Conservation (phyloP, 2,797 vertebrate genomes). For the Gymnopithys bicolor region DNA sequence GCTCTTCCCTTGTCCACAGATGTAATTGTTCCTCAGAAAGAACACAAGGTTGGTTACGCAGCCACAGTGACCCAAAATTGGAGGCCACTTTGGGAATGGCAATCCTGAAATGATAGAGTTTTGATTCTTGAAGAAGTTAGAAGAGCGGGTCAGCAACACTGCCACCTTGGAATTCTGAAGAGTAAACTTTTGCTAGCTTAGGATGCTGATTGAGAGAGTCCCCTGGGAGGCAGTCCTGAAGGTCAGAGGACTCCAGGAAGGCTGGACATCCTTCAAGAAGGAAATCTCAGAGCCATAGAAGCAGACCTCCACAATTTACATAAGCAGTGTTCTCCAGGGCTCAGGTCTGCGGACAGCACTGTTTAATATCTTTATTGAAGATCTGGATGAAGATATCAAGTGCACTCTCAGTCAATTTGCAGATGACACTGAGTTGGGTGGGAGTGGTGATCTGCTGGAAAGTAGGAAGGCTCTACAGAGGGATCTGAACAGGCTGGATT, state of each 20-base stretch:
- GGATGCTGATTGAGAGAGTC: not conserved
- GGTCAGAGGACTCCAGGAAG: not conserved
- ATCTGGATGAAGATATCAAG: not conserved
- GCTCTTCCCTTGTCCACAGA: too few species aligned
- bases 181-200: not conserved
- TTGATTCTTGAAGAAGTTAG: not conserved
- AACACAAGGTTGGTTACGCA: not conserved
- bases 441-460: not conserved
- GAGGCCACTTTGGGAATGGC: accelerated
- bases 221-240: not conserved
- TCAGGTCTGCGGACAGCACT: not conserved
- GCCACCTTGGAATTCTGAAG: not conserved
- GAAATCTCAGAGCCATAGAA: not conserved
- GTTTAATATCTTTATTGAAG: not conserved
- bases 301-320: not conserved
- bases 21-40: not conserved
- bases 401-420: not conserved
- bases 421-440: not conserved
- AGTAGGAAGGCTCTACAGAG: not conserved
- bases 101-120: not conserved
- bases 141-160: not conserved
- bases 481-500: not conserved
- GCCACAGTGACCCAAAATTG: not conserved
- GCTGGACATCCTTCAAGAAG: not conserved
- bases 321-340: not conserved